phyloP scores from a whole-genome alignment of 2,113 vertebrate species.

The Chamaetylas fuelleborni region DNA sequence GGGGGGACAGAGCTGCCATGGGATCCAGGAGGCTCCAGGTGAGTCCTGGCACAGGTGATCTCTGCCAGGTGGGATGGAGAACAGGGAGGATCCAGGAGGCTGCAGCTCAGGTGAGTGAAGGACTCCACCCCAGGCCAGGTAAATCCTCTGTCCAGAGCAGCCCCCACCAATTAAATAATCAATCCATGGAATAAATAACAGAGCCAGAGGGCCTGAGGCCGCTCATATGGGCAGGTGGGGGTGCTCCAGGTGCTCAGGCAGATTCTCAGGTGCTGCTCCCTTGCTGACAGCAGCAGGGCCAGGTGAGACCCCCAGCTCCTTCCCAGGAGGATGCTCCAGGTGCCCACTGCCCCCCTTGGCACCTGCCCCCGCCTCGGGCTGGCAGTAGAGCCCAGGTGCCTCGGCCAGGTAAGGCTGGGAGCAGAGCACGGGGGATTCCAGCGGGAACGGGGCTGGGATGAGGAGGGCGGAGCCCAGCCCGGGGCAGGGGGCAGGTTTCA shows the following conservation, averaged over 20 bases:
- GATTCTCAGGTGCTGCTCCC: not conserved
- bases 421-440: not conserved
- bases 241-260: not conserved
- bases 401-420: conserved; percentile 78
- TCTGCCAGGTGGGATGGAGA: not conserved
- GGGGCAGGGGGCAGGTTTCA: too few relatives aligned
- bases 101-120: not conserved
- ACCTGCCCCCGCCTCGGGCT: conserved; percentile 77
- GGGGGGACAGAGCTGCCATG: not conserved
- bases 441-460: too few relatives aligned
- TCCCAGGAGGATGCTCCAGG: not conserved
- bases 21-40: not conserved
- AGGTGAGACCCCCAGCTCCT: not conserved
- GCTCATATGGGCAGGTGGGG: not conserved
- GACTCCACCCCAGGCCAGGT: not conserved
- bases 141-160: not conserved
- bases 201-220: not conserved
- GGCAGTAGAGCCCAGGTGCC: conserved; percentile 84
- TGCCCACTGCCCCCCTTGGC: conserved; percentile 39
- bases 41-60: not conserved
- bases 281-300: not conserved
- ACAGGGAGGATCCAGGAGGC: not conserved
- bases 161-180: not conserved
- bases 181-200: not conserved
- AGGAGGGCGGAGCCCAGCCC: too few relatives aligned